A percentile compares a stretch with the other conserved stretches of the same genome.
Conservation (phyloP, 2,113 vertebrate species). For the Cepphus grylle region DNA sequence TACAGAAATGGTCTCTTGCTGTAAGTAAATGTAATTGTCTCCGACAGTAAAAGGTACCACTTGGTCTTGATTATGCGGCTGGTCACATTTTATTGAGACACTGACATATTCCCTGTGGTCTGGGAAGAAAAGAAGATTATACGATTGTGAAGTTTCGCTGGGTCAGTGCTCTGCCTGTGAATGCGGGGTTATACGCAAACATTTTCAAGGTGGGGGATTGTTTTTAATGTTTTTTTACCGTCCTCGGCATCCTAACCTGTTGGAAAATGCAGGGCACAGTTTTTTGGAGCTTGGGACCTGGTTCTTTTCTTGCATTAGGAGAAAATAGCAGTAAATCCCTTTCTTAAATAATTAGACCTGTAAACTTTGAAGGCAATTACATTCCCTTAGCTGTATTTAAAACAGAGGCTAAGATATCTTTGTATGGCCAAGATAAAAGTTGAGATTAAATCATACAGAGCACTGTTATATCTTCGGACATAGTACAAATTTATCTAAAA, state of each 20-base stretch:
- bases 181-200: neutral
- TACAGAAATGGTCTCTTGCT: neutral
- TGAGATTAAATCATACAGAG: neutral
- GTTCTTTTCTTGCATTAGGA: neutral
- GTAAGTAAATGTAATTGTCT: neutral
- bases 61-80: slow-evolving; percentile 37
- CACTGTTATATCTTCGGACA: fast-evolving
- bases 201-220: neutral
- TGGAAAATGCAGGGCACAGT: neutral
- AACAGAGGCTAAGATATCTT: neutral
- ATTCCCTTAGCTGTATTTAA: neutral
- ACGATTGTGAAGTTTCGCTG: neutral
- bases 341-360: neutral
- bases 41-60: neutral
- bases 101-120: neutral
- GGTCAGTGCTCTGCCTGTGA: neutral
- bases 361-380: neutral
- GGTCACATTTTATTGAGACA: slow-evolving; percentile 16
- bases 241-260: neutral
- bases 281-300: neutral
- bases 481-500: neutral
- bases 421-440: neutral
- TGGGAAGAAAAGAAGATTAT: neutral
- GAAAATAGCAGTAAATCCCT: neutral
- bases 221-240: neutral